Evolutionary conservation across 2,888 invertebrate genomes (phyloP), one percentile per base, ranked within the genome.

Genomic region (Sussaba pulchella): DNA sequence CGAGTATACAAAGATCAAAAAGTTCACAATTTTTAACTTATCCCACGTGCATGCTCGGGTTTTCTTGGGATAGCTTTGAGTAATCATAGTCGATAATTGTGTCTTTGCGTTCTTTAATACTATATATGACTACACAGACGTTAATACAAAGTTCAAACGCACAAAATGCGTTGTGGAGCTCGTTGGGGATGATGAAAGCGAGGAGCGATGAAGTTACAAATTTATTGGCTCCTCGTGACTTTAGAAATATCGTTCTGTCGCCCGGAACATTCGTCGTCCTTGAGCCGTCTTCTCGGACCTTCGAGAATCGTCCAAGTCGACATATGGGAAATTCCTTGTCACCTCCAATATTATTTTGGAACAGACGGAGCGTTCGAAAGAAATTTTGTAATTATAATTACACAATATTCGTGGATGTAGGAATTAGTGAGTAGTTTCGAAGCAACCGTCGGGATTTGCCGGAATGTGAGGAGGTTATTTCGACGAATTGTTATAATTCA

Each of bases 291-390:
- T 57, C 26, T 57, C 50, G 50, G 41, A 59, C 19, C 43, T 66
- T 66, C 14, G 26, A 39, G 47, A 21, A 50, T 50, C 14, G 47
- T 26, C 45, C 1, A 43, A 59, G 67, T 47, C 41, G 17, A 12
- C 5, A 12, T 9, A n/a, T n/a, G n/a, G 14, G 24, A 19, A 8
- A n/a, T 17, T 45, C 10, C 52, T 63, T 36, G 8, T 61, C 47
- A 14, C 1, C 36, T 61, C 39, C 67, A 67, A 63, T 52, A 67
- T 78, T 54, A 78, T 69, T 78, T 73, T 78, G 78, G 64, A 78
- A n/a, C 21, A n/a, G 59, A 36, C 43, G 36, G 24, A 12, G n/a
- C 31, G n/a, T 9, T 39, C 17, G 14, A 39, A 45, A 26, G 19
- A 39, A 19, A 10, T 54, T 36, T 45, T 8, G n/a, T 61, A 63